A percentile compares a stretch with the other conserved stretches of the same genome.
Conservation (phyloP, 2,888 invertebrate genomes). For the Schizotus pectinicornis region DNA sequence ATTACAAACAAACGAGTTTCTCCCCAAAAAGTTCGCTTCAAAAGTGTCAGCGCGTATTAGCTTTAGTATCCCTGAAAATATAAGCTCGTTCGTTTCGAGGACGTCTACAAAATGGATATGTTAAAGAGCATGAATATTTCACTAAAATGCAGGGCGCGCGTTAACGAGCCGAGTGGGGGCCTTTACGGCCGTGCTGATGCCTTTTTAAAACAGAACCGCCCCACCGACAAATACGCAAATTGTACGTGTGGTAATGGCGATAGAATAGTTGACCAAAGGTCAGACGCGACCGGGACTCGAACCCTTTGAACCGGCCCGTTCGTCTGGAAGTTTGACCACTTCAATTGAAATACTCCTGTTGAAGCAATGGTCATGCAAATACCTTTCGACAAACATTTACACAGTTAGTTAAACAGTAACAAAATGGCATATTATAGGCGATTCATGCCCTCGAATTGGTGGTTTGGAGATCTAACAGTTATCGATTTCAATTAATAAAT, state of each 20-base stretch:
- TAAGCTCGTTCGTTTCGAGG: constrained; percentile 16
- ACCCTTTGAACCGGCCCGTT: constrained; percentile 35
- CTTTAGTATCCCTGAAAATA: constrained; percentile 18
- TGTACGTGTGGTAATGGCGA: constrained; percentile 19
- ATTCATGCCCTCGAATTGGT: too few species aligned
- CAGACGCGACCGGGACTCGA: constrained; percentile 16
- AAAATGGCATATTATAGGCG: constrained; percentile 8
- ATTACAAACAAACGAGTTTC: constrained; percentile 16
- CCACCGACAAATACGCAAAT: constrained; percentile 23
- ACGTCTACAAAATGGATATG: constrained; percentile 23
- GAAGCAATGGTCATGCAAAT: constrained; percentile 34
- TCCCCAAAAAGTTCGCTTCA: constrained; percentile 5
- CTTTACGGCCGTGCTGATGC: constrained; percentile 8
- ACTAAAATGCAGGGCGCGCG: constrained; percentile 10
- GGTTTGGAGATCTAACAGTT: too few species aligned
- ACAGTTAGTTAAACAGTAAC: constrained; percentile 34
- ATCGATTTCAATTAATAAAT: too few species aligned
- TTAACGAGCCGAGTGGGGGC: constrained; percentile 19
- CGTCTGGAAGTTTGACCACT: constrained; percentile 42
- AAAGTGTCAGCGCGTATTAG: constrained; percentile 20
- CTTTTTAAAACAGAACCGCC: constrained; percentile 19
- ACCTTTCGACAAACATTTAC: constrained; percentile 32
- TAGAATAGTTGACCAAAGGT: constrained; percentile 20
- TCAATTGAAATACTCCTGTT: constrained; percentile 29
- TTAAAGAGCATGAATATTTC: constrained; percentile 24